Evolutionary conservation across 1,140 invertebrate genomes (phyloP).

Genomic region (Cheumatopsyche charites): DNA sequence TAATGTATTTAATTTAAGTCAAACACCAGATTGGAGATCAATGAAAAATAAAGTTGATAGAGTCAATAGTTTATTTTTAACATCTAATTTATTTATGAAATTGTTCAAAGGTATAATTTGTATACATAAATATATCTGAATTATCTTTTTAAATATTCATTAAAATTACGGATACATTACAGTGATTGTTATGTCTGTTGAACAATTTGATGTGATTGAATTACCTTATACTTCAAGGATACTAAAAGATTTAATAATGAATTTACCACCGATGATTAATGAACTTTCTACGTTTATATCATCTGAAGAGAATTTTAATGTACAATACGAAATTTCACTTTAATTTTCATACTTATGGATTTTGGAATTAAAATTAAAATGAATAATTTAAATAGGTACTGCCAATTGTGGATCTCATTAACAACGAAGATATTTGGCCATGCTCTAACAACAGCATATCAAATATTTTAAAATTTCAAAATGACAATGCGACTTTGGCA

Average conservation of each 20-base stretch:
- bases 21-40: slow-evolving; percentile 51
- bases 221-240: slow-evolving; percentile 50
- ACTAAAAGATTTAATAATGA: slow-evolving; percentile 49
- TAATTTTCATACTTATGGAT: neutral
- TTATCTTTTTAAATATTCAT: no score
- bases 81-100: slow-evolving; percentile 51
- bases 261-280: slow-evolving; percentile 52
- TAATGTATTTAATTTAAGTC: slow-evolving; percentile 51
- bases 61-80: slow-evolving; percentile 49
- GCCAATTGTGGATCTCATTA: slow-evolving; percentile 52
- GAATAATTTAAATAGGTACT: slow-evolving; percentile 50
- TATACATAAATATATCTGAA: no score
- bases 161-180: no score
- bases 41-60: slow-evolving; percentile 51
- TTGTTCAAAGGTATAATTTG: slow-evolving; percentile 51
- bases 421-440: slow-evolving; percentile 54
- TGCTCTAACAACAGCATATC: slow-evolving; percentile 52
- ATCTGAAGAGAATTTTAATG: slow-evolving; percentile 38
- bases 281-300: slow-evolving; percentile 52
- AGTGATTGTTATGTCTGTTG: slow-evolving; percentile 36
- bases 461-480: slow-evolving; percentile 47
- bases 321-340: slow-evolving; percentile 52
- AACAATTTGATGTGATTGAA: slow-evolving; percentile 42
- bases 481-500: slow-evolving; percentile 48
- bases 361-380: neutral